phyloP scores from a whole-genome alignment of 2,888 invertebrate genomes.

The Tyria jacobaeae region DNA sequence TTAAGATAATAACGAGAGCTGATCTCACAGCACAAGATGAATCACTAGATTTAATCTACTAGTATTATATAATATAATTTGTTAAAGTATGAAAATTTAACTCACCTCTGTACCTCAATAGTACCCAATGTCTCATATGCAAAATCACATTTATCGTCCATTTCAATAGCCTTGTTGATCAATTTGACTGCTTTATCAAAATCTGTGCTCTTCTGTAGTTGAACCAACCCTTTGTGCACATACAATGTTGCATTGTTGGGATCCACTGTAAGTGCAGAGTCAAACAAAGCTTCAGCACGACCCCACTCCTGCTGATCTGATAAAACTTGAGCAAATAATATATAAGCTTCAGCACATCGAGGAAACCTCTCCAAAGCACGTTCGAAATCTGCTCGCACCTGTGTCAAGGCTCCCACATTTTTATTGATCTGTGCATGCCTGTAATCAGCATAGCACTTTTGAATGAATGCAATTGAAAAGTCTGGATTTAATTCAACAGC shows the following conservation, averaged over 20 bases:
- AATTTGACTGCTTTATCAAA: conserved; percentile 92
- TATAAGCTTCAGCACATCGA: conserved; percentile 94
- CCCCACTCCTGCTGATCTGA: conserved; percentile 94
- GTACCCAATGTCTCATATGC: conserved; percentile 98
- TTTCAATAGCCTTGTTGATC: conserved; percentile 93
- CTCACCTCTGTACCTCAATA: conserved; percentile 96
- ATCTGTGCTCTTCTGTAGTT: conserved; percentile 94
- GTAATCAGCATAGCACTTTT: conserved; percentile 96
- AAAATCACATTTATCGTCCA: conserved; percentile 97
- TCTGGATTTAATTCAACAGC: conserved; percentile 93
- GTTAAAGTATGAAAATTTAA: conserved; percentile 9
- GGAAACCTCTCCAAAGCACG: conserved; percentile 93
- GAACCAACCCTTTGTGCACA: conserved; percentile 94
- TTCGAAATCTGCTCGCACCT: conserved; percentile 91
- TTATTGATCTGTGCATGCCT: conserved; percentile 88
- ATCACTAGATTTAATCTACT: conserved; percentile 24
- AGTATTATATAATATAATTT: not conserved
- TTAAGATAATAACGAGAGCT: conserved; percentile 13
- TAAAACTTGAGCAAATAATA: conserved; percentile 96
- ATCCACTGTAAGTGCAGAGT: conserved; percentile 92
- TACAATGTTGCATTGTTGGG: conserved; percentile 94
- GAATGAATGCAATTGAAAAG: conserved; percentile 94
- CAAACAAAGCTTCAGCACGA: conserved; percentile 93
- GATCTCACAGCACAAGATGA: conserved; percentile 21
- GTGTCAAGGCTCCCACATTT: conserved; percentile 87